phyloP scores from a whole-genome alignment of 2,888 invertebrate genomes.

The Digitonthophagus gazella region DNA sequence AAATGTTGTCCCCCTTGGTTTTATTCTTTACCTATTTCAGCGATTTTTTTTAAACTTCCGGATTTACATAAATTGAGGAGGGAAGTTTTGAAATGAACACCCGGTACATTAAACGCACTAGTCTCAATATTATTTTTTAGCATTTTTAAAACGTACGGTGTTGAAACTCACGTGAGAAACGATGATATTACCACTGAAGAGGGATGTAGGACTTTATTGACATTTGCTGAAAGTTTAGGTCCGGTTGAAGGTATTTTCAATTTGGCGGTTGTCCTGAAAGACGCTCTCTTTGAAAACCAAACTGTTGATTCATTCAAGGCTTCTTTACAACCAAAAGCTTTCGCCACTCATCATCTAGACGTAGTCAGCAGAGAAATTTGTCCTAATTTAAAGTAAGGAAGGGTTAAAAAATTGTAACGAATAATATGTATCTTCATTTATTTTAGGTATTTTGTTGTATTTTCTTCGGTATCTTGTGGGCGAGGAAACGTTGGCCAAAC shows the following conservation, averaged over 20 bases:
- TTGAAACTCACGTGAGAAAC: constrained; percentile 65
- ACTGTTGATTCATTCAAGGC: constrained; percentile 66
- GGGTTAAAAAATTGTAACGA: neutral
- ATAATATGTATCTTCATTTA: constrained; percentile 58
- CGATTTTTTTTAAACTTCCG: neutral
- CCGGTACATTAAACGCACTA: too few species aligned
- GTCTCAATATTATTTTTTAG: constrained; percentile 13
- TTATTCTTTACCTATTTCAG: too few species aligned
- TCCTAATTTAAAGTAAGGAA: constrained; percentile 45
- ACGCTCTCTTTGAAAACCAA: constrained; percentile 73
- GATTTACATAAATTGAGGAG: neutral
- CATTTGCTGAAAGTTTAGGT: too few species aligned
- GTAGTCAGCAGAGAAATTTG: constrained; percentile 60
- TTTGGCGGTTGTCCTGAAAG: constrained; percentile 75
- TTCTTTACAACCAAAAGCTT: constrained; percentile 75
- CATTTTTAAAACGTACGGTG: constrained; percentile 70
- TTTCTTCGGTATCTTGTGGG: constrained; percentile 82
- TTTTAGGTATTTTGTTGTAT: too few species aligned
- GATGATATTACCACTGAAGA: too few species aligned
- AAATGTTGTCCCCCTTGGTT: too few species aligned
- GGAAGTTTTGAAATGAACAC: too few species aligned
- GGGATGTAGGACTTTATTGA: too few species aligned
- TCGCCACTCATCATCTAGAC: constrained; percentile 77
- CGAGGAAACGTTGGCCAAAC: constrained; percentile 88
- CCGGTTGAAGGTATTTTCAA: too few species aligned